These are phyloP conservation scores for Platysteira castanea DNA, from an alignment of 2,113 vertebrate genomes.

Conservation along the genomic window DNA sequence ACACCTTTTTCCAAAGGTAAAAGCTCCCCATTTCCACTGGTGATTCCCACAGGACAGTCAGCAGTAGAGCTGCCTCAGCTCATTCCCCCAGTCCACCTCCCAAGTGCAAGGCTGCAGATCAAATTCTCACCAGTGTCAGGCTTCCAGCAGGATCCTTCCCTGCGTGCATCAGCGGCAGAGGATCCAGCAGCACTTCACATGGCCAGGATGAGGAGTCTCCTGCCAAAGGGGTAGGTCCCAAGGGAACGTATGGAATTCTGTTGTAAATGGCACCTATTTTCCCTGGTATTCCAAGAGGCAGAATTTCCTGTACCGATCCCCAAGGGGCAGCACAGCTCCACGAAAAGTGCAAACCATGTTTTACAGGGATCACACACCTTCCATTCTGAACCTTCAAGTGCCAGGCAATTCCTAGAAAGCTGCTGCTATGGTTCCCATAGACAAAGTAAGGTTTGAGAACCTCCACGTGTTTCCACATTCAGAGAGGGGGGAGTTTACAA, in stretches of 20 bases:
- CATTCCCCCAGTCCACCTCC: not conserved
- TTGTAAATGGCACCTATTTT: not conserved
- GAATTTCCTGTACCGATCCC: not conserved
- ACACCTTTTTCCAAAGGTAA: not conserved
- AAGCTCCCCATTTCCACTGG: not conserved
- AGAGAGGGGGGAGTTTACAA: not conserved
- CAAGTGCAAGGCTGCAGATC: not conserved
- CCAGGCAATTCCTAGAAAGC: not conserved
- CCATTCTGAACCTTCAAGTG: not conserved
- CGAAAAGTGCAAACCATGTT: not conserved
- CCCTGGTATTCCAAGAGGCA: not conserved
- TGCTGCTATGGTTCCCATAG: not conserved
- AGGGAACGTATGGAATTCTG: fast-evolving
- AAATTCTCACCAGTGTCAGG: not conserved
- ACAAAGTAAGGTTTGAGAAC: not conserved
- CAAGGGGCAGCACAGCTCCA: constrained; percentile 22
- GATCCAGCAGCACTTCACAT: not conserved
- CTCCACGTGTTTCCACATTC: not conserved
- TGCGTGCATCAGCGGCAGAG: fast-evolving
- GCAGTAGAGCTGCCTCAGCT: not conserved
- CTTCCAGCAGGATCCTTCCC: not conserved
- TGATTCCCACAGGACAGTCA: not conserved
- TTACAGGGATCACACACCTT: not conserved
- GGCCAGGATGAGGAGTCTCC: not conserved
- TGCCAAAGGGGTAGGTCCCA: not conserved